Conservation (phyloP, 2,888 invertebrate species). For the Polia nebulosa region DNA sequence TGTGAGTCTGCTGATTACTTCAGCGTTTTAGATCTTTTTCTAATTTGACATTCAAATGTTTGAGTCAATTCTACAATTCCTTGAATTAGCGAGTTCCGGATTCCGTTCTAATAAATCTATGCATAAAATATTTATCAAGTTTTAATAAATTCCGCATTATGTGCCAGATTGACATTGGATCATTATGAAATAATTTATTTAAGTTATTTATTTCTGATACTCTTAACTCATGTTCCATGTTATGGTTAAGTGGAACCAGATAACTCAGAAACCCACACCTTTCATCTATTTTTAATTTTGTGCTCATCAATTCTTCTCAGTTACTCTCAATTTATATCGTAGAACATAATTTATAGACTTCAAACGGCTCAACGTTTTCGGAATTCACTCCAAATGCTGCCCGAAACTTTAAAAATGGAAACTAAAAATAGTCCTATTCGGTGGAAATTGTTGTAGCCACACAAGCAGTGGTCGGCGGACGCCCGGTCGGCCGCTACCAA, state of each 20-base stretch:
- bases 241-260: constrained; percentile 12
- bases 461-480: constrained; percentile 64
- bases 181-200: constrained; percentile 37
- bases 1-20: not conserved
- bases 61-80: constrained; percentile 23
- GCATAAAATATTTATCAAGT: constrained; percentile 26
- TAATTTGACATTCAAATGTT: constrained; percentile 39
- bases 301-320: constrained; percentile 18
- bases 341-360: constrained; percentile 51
- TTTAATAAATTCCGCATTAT: constrained; percentile 30
- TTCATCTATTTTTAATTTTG: constrained; percentile 36
- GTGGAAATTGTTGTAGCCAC: constrained; percentile 56
- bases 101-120: constrained; percentile 32
- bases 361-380: constrained; percentile 50
- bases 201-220: constrained; percentile 31
- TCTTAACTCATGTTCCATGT: not conserved
- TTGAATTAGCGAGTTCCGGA: constrained; percentile 45
- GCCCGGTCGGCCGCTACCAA: constrained; percentile 61
- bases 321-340: constrained; percentile 46
- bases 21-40: constrained; percentile 6
- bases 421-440: constrained; percentile 52
- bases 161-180: constrained; percentile 21
- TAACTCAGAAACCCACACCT: constrained; percentile 27
- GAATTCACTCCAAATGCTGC: constrained; percentile 50
- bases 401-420: constrained; percentile 43